Evolutionary conservation across 2,113 vertebrate species (phyloP).

Genomic region (Alethe castanea): DNA sequence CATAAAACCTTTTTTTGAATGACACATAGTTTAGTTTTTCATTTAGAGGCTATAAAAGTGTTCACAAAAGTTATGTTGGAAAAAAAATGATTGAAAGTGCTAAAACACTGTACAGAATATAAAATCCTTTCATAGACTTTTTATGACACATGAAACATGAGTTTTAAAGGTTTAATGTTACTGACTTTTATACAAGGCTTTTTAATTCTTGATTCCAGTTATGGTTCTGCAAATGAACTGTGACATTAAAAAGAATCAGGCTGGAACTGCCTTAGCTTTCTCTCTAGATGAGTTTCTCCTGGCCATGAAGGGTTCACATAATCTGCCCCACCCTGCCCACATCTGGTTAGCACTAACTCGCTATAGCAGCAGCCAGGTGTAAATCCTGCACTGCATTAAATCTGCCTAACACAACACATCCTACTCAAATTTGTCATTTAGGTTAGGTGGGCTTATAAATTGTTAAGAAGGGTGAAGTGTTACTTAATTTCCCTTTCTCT

Average conservation of each 20-base stretch:
- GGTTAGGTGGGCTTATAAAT: constrained; percentile 52
- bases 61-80: constrained; percentile 85
- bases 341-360: constrained; percentile 55
- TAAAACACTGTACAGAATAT: constrained; percentile 86
- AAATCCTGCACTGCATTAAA: constrained; percentile 60
- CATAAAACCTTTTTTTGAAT: constrained; percentile 84
- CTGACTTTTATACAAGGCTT: constrained; percentile 85
- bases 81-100: constrained; percentile 85
- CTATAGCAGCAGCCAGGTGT: constrained; percentile 36
- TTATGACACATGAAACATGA: constrained; percentile 87
- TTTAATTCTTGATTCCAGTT: constrained; percentile 87
- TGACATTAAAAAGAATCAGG: constrained; percentile 85
- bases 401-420: constrained; percentile 50
- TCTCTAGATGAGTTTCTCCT: constrained; percentile 73
- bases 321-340: constrained; percentile 58
- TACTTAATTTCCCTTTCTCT: constrained; percentile 61
- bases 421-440: constrained; percentile 59
- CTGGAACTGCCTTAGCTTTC: constrained; percentile 74
- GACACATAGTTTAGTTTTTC: constrained; percentile 88
- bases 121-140: constrained; percentile 86
- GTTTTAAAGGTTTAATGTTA: constrained; percentile 88
- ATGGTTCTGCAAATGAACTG: constrained; percentile 86
- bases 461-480: constrained; percentile 57
- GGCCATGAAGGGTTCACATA: constrained; percentile 65
- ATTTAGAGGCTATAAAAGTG: constrained; percentile 87